Conservation (phyloP, 2,888 invertebrate genomes). For the Amphipoea lucens region DNA sequence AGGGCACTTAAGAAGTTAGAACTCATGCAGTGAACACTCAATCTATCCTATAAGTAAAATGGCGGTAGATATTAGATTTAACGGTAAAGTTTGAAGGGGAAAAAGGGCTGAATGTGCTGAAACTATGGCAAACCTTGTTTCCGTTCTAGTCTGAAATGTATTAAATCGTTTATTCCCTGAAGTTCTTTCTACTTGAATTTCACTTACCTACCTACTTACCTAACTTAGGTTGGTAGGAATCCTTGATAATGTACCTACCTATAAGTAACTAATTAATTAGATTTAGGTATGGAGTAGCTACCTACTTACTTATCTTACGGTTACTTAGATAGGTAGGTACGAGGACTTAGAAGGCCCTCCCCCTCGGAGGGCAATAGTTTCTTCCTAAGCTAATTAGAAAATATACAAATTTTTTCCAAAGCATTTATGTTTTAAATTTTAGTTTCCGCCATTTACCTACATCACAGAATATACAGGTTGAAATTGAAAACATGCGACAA, state of each 20-base stretch:
- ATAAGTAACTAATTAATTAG: not conserved
- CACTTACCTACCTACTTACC: not conserved
- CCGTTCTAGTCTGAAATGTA: not conserved
- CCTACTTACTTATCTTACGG: not conserved
- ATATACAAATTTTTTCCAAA: not conserved
- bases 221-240: not conserved
- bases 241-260: not conserved
- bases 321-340: not conserved
- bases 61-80: slow-evolving; percentile 6
- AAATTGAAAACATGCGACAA: too few species aligned
- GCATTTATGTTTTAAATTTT: not conserved
- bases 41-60: not conserved
- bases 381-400: not conserved
- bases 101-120: slow-evolving; percentile 5
- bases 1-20: slow-evolving; percentile 20
- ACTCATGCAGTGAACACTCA: not conserved
- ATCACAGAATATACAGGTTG: too few species aligned
- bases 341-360: not conserved
- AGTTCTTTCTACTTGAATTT: slow-evolving; percentile 11
- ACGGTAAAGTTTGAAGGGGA: slow-evolving; percentile 14
- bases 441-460: not conserved
- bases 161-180: slow-evolving; percentile 11
- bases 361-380: not conserved
- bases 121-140: slow-evolving; percentile 25
- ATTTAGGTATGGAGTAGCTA: not conserved